A percentile compares a stretch with the other conserved stretches of the same genome.
phyloP scores from a whole-genome alignment of 2,113 vertebrate species.

The Percina caprodes region DNA sequence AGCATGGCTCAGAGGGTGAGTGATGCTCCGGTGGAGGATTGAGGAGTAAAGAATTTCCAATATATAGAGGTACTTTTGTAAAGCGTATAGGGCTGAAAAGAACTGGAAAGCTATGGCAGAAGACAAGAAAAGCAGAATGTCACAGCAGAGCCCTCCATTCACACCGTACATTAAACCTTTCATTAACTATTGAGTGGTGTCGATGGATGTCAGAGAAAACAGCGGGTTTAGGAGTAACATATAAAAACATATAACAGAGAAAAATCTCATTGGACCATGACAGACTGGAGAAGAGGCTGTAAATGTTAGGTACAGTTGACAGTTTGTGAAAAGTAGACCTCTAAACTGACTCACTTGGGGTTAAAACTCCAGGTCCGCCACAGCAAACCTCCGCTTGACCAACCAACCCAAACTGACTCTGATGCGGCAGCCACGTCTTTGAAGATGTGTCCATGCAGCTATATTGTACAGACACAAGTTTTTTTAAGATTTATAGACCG shows the following conservation, averaged over 20 bases:
- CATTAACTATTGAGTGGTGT: slow-evolving; percentile 22
- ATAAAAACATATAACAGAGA: slow-evolving; percentile 67
- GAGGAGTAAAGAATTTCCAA: slow-evolving; percentile 24
- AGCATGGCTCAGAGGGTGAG: slow-evolving; percentile 42
- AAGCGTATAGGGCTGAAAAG: slow-evolving; percentile 24
- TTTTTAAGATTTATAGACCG: slow-evolving; percentile 4
- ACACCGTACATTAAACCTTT: slow-evolving; percentile 24
- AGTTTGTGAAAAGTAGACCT: slow-evolving; percentile 30
- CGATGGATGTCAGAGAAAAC: slow-evolving; percentile 10
- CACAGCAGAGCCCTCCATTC: neutral
- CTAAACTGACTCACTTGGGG: slow-evolving; percentile 79
- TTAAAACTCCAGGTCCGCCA: slow-evolving; percentile 80
- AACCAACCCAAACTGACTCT: slow-evolving; percentile 82
- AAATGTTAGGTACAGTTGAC: slow-evolving; percentile 47
- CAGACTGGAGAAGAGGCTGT: slow-evolving; percentile 52
- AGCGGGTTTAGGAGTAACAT: slow-evolving; percentile 40
- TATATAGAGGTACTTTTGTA: slow-evolving; percentile 31
- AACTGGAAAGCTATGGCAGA: slow-evolving; percentile 14
- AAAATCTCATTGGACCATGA: slow-evolving; percentile 47
- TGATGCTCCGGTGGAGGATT: slow-evolving; percentile 32
- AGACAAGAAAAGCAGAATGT: slow-evolving; percentile 6
- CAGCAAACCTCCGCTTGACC: slow-evolving; percentile 82
- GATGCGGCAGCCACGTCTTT: slow-evolving; percentile 82
- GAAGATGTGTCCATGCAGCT: slow-evolving; percentile 82
- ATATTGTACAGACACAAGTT: slow-evolving; percentile 71